Evolutionary conservation across 2,888 invertebrate species (phyloP), one percentile per base, ranked within the genome.

Genomic region (Pandemis corylana): DNA sequence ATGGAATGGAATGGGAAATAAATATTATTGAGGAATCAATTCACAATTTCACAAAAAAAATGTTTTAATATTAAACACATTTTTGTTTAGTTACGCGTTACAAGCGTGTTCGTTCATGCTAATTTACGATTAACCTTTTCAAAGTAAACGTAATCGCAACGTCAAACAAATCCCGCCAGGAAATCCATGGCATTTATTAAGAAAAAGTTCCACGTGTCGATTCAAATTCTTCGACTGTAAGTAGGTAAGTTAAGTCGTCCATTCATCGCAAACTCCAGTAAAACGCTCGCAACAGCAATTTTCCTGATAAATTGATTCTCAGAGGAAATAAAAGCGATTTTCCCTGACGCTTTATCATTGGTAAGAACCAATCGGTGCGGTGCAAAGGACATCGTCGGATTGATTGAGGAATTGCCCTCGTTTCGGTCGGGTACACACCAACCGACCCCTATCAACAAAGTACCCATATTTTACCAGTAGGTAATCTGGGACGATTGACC

Each of bases 391-490:
- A 53, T 74, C 74, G 69, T 41, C 51, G 74, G 74, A 70, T 69
- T 74, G 74, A 74, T 74, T 74, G 74, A 74, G 69, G 66, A 74
- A 74, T 74, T 74, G 74, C 74, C 74, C 65, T 65, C 46, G 68
- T 68, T 28, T 5, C 74, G 61, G 42, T 59, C 73, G 66, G 61
- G 61, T 44, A 6, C 7, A 0, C 61, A 74, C 74, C 73, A 49
- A 66, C 65, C 51, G 12, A 7, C 51, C n/a, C 5, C 46, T 46
- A 46, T 10, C 12, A 49, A 10, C 12, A 2, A 36, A 36, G 6
- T 44, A 44, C 44, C 44, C 0, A 7, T 7, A 44, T 7, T 20
- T 20, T 9, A 44, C 44, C 7, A 44, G 9, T n/a, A n/a, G n/a
- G n/a, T 44, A 44, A 7, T 44, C 44, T 2, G 28, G 28, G 28